phyloP scores from a whole-genome alignment of 23 tunicate species.

The Oikopleura albicans region DNA sequence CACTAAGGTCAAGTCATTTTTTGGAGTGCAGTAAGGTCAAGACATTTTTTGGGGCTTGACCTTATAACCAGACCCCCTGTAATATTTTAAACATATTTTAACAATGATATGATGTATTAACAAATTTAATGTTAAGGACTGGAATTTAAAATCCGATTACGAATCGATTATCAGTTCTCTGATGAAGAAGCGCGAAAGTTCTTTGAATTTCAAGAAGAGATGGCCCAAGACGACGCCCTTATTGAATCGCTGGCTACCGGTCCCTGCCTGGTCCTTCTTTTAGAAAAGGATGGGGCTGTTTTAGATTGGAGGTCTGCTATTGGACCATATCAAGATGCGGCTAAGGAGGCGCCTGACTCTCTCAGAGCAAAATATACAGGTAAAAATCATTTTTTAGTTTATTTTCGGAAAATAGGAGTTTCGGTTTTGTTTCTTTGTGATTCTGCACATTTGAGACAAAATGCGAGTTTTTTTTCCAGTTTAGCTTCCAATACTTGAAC shows the following conservation, averaged over 20 bases:
- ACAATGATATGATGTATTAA: neutral
- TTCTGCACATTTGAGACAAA: too few relatives aligned
- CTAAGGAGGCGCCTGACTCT: neutral
- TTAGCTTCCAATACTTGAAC: too few relatives aligned
- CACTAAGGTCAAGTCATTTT: too few relatives aligned
- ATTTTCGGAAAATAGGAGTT: neutral
- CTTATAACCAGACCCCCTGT: too few relatives aligned
- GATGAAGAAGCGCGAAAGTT: neutral
- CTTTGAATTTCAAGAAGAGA: neutral
- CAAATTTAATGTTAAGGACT: neutral
- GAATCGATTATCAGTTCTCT: neutral
- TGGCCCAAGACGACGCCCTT: neutral
- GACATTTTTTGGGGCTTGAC: too few relatives aligned
- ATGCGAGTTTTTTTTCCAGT: too few relatives aligned
- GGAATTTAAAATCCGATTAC: neutral
- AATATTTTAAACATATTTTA: too few relatives aligned
- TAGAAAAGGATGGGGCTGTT: neutral
- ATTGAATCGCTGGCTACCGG: neutral
- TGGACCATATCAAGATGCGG: neutral
- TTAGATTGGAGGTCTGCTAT: neutral
- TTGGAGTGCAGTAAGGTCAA: too few relatives aligned
- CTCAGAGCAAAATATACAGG: neutral
- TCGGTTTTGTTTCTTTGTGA: too few relatives aligned
- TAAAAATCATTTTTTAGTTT: neutral
- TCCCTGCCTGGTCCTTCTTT: neutral